phyloP scores from a whole-genome alignment of 2,113 vertebrate genomes.

The Antechinus flavipes region DNA sequence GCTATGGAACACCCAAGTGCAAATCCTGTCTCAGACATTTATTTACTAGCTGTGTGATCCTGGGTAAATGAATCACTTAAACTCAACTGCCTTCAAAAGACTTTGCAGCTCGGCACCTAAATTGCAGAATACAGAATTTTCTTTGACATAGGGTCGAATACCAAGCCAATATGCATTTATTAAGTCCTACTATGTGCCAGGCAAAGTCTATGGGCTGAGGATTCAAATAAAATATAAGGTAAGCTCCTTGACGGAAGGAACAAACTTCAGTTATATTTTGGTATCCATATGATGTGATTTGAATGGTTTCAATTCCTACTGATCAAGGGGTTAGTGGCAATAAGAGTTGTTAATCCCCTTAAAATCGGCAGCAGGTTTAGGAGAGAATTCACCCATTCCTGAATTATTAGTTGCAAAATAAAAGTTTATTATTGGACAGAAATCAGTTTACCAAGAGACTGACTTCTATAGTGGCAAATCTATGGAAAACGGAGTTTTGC shows the following conservation, averaged over 20 bases:
- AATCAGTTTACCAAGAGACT: too few relatives aligned
- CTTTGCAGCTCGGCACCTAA: not conserved
- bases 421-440: too few relatives aligned
- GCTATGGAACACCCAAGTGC: not conserved
- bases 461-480: too few relatives aligned
- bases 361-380: too few relatives aligned
- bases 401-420: too few relatives aligned
- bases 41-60: not conserved
- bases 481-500: too few relatives aligned
- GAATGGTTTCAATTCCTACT: too few relatives aligned
- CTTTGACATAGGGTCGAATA: not conserved
- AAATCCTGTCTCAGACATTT: not conserved
- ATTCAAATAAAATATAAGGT: not conserved
- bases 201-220: not conserved
- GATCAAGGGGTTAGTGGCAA: too few relatives aligned
- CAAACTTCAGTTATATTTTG: not conserved
- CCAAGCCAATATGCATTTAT: not conserved
- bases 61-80: not conserved
- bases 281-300: not conserved
- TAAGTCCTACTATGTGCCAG: not conserved
- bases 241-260: not conserved
- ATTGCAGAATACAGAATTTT: not conserved
- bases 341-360: too few relatives aligned
- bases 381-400: too few relatives aligned
- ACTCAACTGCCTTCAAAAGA: not conserved